Evolutionary conservation across 2,888 invertebrate species (phyloP), one percentile per base, ranked within the genome.

Genomic region (Elysia crispata): DNA sequence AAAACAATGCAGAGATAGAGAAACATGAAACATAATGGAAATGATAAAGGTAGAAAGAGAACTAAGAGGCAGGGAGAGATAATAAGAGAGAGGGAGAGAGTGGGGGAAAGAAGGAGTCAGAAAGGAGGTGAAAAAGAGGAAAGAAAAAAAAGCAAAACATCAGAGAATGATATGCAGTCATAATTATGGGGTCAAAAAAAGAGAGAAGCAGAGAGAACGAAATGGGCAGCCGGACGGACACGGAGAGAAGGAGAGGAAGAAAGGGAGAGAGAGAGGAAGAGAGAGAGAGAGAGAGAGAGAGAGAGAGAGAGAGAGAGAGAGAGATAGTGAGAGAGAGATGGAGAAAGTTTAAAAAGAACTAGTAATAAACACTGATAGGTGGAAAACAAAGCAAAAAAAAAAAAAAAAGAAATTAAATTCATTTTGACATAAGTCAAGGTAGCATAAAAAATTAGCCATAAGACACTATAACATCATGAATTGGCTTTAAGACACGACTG

Each of bases 251-350:
- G 54, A 54, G 54, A 54, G 54, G 20, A 20, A 54, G 54, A 54
- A 20, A 54, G 54, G 20, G 54, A 54, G 54, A 54, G 54, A 54
- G 54, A 54, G 54, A 54, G 54, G 20, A 20, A 54, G 54, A 54
- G 54, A 54, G 54, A 54, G 54, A 54, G 54, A 54, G 54, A 54
- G 54, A 54, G 54, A 54, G 54, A 54, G 54, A 54, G 54, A 54
- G 54, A 54, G 54, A 54, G 54, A 54, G 54, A 54, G 54, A 54
- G 54, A 54, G 54, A 54, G 54, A 54, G 54, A 54, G 54, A 54
- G n/a, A n/a, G n/a, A n/a, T n/a, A n/a, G n/a, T n/a, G n/a, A n/a
- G n/a, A n/a, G n/a, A n/a, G n/a, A n/a, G 54, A 54, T 20, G 13
- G 13, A 54, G 20, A 54, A 20, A 54, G 20, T 15, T 20, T 54